Base-by-base conservation (phyloP, 2,113 vertebrate species). In the Oryzias celebensis region DNA sequence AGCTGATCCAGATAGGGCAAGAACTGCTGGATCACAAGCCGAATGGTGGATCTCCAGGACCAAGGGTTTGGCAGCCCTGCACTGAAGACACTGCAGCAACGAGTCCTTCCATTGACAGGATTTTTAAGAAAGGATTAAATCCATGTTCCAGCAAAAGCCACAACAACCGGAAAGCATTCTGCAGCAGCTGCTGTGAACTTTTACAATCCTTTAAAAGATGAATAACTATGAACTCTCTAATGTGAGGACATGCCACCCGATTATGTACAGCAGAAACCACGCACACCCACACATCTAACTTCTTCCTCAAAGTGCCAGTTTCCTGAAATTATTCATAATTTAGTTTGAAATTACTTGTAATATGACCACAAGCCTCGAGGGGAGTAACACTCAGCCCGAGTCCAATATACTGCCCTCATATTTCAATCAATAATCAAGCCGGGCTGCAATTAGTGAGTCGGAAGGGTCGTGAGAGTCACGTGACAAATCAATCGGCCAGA, bases 361-460 rank as follows among this genome's bases (percentile, higher is more conserved):
- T 61, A 47, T 51, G 55, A 75, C 63, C 58, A 58, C 58, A 53
- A 16, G 18, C 63, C 14, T 44, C 45, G 26, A 45, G 14, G 52
- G 57, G 20, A 7, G 26, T 12, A 22, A 70, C 53, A 64, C 10
- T 64, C 42, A 55, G n/a, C 52, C 41, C 36, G 47, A 62, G 20
- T 73, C 63, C 44, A 31, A 81, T 56, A 75, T 58, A 65, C 64
- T 49, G 36, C 62, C 55, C 68, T 84, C 70, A 76, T 77, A 81
- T 86, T 85, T 84, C 81, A 83, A 79, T 87, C 78, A 87, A 89
- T 89, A 83, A 78, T 77, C 71, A 73, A 55, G 73, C 62, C 55
- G 61, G 78, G 69, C 77, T 70, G 75, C 78, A 86, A 88, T 89
- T 88, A 88, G 81, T 64, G 66, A 66, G 55, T 26, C 36, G 73